Base-by-base conservation (phyloP, 2,888 invertebrate genomes). In the Sarcophaga caerulescens region DNA sequence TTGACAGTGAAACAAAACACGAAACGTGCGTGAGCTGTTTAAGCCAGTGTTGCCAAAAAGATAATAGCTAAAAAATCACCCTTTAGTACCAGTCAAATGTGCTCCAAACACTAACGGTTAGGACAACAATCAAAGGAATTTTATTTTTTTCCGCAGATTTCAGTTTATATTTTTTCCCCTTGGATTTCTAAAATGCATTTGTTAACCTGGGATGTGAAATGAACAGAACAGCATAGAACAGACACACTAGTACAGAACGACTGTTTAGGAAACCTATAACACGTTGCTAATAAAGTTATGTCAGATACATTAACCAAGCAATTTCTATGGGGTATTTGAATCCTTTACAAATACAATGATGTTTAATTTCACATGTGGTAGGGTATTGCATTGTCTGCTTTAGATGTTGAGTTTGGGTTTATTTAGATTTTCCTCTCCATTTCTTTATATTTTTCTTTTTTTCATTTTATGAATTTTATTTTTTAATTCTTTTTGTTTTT, bases 401-500 rank as follows among this genome's bases (percentile, higher is more conserved):
- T 35, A 35, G 35, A 35, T 35, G n/a, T n/a, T n/a, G n/a, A 4
- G 0, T n/a, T n/a, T 35, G 35, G 35, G 1, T 35, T 35, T 35
- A 8, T 35, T 35, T 35, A 35, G 35, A 35, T 10, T 35, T 35
- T 35, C 35, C 35, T 35, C 8, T 35, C 8, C 35, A 35, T 35
- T 35, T 10, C 35, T 35, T 35, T 35, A 35, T 35, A 6, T 35
- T 35, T 35, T 35, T 35, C 0, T 35, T 35, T 1, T 35, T 35
- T 35, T 52, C 52, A 52, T 52, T 52, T 52, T 52, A 52, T 52
- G 23, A 23, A 77, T 69, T 62, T 60, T 44, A 5, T 68, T 19
- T 65, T 69, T n/a, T 47, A 65, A 59, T 66, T 73, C 14, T 10
- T 57, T 71, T 57, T 66, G 2, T 70, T 6, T 70, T 65, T 25